These are phyloP conservation scores for Falco rusticolus DNA, from an alignment of 2,797 vertebrate species.

Conservation along the genomic window DNA sequence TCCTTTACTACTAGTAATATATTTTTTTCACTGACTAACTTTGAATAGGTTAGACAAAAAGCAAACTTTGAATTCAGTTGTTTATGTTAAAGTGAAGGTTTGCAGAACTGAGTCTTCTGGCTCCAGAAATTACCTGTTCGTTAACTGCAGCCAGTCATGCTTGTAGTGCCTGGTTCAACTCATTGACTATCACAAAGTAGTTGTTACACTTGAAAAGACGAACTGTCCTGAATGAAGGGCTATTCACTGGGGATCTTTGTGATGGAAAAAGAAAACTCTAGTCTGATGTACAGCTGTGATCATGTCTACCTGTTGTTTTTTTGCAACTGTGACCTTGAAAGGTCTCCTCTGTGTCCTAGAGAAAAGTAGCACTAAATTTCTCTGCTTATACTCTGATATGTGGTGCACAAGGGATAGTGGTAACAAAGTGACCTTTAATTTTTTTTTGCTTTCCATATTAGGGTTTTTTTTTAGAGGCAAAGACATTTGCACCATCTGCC, in stretches of 20 bases:
- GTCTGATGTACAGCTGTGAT: neutral
- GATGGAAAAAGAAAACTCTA: neutral
- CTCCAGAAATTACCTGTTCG: neutral
- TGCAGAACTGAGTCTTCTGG: neutral
- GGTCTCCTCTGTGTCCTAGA: neutral
- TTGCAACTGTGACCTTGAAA: neutral
- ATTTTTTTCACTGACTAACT: neutral
- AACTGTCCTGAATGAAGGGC: neutral
- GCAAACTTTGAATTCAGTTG: neutral
- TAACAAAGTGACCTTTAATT: neutral
- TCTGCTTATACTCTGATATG: neutral
- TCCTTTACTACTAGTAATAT: neutral
- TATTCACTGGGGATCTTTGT: neutral
- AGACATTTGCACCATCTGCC: neutral
- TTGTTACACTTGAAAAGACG: neutral
- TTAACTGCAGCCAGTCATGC: neutral
- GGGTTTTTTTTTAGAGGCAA: neutral
- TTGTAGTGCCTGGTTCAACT: neutral
- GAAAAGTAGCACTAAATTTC: neutral
- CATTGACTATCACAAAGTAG: neutral
- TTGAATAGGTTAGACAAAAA: neutral
- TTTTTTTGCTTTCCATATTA: neutral
- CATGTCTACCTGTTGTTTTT: neutral
- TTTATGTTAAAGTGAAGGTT: neutral
- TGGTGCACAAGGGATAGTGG: neutral